Conservation (phyloP, 2,797 vertebrate genomes). For the Molossus alvarezi region DNA sequence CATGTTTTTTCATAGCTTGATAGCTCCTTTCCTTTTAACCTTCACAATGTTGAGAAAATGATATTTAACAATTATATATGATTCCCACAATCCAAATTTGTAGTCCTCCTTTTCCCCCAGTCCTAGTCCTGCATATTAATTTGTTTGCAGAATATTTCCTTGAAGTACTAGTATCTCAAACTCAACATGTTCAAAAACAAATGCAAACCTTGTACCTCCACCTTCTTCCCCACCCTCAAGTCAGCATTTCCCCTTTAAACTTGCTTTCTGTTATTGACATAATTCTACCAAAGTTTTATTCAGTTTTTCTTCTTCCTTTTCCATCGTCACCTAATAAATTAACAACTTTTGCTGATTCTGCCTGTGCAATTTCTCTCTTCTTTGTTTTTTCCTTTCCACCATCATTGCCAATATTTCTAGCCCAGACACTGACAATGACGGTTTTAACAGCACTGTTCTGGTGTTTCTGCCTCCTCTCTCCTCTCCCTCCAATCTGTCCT, state of each 20-base stretch:
- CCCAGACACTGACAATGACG: not conserved
- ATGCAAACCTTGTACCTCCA: not conserved
- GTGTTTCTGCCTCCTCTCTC: constrained; percentile 20
- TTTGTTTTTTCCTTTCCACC: not conserved
- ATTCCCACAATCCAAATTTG: not conserved
- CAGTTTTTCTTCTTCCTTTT: not conserved
- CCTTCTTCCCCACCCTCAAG: not conserved
- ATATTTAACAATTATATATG: constrained; percentile 1
- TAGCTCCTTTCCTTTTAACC: not conserved
- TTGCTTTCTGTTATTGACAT: not conserved
- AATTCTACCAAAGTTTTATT: constrained; percentile 14
- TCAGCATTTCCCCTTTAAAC: not conserved
- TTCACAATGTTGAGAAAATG: not conserved
- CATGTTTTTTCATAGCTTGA: not conserved
- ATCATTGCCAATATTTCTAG: not conserved
- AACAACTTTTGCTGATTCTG: not conserved
- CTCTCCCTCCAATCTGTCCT: not conserved
- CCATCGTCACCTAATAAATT: not conserved
- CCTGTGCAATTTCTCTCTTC: not conserved
- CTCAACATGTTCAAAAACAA: not conserved
- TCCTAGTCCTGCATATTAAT: not conserved
- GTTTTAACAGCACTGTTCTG: not conserved
- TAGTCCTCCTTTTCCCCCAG: not conserved
- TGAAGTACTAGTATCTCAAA: not conserved
- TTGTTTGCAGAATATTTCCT: not conserved